These are phyloP conservation scores for Pelusios castaneus DNA, from an alignment of 2,113 vertebrate genomes.

Conservation along the genomic window DNA sequence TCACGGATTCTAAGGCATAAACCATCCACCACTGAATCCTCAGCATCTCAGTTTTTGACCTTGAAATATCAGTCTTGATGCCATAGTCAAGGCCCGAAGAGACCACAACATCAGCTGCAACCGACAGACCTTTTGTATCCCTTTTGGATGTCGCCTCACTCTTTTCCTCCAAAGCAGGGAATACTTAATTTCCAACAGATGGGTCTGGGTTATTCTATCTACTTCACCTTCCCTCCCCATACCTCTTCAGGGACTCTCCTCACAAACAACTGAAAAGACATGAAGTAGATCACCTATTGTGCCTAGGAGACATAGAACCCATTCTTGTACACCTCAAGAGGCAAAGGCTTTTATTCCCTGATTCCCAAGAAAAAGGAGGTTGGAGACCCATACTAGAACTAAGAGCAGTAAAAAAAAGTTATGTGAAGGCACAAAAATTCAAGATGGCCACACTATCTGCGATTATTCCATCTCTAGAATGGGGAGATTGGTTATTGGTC, in stretches of 20 bases:
- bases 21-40: neutral
- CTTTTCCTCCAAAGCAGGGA: neutral
- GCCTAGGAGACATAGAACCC: neutral
- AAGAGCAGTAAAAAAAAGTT: neutral
- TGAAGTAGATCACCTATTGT: neutral
- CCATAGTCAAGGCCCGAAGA: neutral
- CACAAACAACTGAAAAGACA: neutral
- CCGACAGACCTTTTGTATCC: neutral
- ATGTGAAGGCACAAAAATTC: neutral
- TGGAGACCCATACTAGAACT: neutral
- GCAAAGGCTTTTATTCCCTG: neutral
- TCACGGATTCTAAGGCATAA: neutral
- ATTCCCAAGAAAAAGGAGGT: neutral
- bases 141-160: neutral
- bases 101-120: neutral
- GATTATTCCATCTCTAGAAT: neutral
- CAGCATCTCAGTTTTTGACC: neutral
- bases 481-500: neutral
- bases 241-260: too few species aligned
- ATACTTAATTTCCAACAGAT: neutral
- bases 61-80: neutral
- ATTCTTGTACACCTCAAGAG: neutral
- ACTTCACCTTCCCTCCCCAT: neutral
- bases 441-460: neutral
- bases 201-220: neutral